Percentiles rank a stretch among this genome's conserved stretches.
Conservation (phyloP, 2,888 invertebrate genomes). For the Myopa testacea region DNA sequence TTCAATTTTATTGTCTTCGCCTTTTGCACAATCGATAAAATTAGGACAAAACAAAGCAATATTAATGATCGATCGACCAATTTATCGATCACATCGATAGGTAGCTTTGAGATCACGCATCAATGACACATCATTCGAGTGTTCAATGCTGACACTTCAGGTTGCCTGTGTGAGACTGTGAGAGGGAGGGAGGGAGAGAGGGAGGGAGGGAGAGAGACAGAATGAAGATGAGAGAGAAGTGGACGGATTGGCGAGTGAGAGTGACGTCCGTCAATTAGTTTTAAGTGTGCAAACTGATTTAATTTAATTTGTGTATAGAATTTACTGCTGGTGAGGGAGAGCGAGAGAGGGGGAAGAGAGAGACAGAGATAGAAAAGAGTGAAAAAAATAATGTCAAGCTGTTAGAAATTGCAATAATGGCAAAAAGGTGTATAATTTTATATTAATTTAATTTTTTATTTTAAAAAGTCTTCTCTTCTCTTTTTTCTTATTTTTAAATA, state of each 20-base stretch:
- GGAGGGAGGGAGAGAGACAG: too few species aligned
- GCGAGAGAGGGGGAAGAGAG: background rate
- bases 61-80: background rate
- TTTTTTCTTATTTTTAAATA: background rate
- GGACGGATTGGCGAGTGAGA: too few species aligned
- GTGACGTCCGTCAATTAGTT: constrained; percentile 34
- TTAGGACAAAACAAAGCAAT: background rate
- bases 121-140: background rate
- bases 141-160: background rate
- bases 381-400: background rate
- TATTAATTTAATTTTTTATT: background rate
- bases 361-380: background rate
- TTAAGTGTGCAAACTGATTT: constrained; percentile 36
- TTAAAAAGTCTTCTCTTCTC: background rate
- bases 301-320: constrained; percentile 33
- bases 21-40: background rate
- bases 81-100: background rate
- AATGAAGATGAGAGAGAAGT: too few species aligned
- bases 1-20: background rate
- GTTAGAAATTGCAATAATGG: too few species aligned
- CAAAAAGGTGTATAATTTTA: too few species aligned
- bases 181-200: too few species aligned
- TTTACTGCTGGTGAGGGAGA: too few species aligned
- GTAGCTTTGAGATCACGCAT: background rate
- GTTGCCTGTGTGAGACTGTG: background rate